A percentile compares a stretch with the other conserved stretches of the same genome.
phyloP scores from a whole-genome alignment of 2,888 invertebrate species.

The Sthenelais limicola region DNA sequence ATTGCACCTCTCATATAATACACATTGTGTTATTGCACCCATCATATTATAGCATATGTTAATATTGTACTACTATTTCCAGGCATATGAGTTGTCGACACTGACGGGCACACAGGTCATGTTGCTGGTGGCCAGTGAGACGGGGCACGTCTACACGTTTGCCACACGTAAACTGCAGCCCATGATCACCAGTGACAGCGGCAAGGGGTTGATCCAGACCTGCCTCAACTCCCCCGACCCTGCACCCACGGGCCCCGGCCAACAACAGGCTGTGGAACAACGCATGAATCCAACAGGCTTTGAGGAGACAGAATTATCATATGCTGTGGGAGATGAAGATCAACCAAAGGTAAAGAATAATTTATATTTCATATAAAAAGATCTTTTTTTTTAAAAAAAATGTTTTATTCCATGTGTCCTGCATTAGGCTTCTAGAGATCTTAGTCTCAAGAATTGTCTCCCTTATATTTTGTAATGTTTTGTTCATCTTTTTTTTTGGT shows the following conservation, averaged over 20 bases:
- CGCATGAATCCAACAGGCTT: slow-evolving; percentile 98
- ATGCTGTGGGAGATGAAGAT: slow-evolving; percentile 78
- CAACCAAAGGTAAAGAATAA: slow-evolving; percentile 23
- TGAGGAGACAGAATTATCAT: slow-evolving; percentile 98
- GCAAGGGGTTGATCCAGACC: slow-evolving; percentile 98
- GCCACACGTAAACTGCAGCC: slow-evolving; percentile 96
- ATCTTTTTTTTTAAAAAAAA: background rate
- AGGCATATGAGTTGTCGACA: slow-evolving; percentile 99
- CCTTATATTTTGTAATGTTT: too few relatives aligned
- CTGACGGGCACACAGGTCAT: slow-evolving; percentile 99
- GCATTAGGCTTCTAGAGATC: too few relatives aligned
- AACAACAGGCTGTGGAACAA: slow-evolving; percentile 82
- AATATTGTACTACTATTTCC: too few relatives aligned
- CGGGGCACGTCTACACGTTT: slow-evolving; percentile 99
- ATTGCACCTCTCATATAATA: too few relatives aligned
- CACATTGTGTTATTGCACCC: too few relatives aligned
- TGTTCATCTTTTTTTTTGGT: too few relatives aligned
- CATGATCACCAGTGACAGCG: slow-evolving; percentile 95
- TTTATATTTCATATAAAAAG: background rate
- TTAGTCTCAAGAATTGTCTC: too few relatives aligned
- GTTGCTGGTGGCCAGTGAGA: slow-evolving; percentile 98
- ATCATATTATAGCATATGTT: too few relatives aligned
- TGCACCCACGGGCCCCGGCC: slow-evolving; percentile 65
- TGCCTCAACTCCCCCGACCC: slow-evolving; percentile 80
- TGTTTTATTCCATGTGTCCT: too few relatives aligned